Conservation (phyloP, 2,888 invertebrate species). For the Tortrix viridana region DNA sequence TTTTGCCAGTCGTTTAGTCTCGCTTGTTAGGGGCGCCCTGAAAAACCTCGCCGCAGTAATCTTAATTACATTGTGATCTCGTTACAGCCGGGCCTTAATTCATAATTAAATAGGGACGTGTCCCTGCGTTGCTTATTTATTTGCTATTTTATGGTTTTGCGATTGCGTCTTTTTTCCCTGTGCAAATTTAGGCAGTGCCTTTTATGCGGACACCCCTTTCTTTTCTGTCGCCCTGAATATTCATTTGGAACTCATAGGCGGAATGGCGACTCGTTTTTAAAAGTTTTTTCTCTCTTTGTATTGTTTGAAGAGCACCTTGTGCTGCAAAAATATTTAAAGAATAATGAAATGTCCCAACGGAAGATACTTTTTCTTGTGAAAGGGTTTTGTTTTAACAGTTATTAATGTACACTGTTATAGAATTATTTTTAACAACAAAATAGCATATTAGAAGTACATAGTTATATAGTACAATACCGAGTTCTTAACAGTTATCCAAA, state of each 20-base stretch:
- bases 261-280: slow-evolving; percentile 74
- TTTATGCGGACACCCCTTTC: slow-evolving; percentile 72
- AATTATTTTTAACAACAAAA: too few species aligned
- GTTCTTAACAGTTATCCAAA: too few species aligned
- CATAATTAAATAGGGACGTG: slow-evolving; percentile 82
- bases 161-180: slow-evolving; percentile 67
- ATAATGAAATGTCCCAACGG: slow-evolving; percentile 49
- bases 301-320: slow-evolving; percentile 58
- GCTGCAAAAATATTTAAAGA: slow-evolving; percentile 64
- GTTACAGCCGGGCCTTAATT: slow-evolving; percentile 79
- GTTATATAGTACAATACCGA: too few species aligned
- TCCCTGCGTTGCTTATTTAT: slow-evolving; percentile 76
- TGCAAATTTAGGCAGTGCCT: slow-evolving; percentile 66
- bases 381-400: slow-evolving; percentile 37
- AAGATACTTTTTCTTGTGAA: slow-evolving; percentile 45
- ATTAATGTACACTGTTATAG: background rate
- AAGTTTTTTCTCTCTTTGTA: slow-evolving; percentile 66
- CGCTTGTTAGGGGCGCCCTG: slow-evolving; percentile 65
- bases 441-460: too few species aligned
- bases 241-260: slow-evolving; percentile 78
- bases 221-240: slow-evolving; percentile 77
- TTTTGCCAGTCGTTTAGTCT: slow-evolving; percentile 71
- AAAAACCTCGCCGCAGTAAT: slow-evolving; percentile 79
- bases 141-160: slow-evolving; percentile 78
- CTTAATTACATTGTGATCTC: slow-evolving; percentile 83